A percentile compares a stretch with the other conserved stretches of the same genome.
Evolutionary conservation across 2,797 vertebrate species (phyloP).

Genomic region (Alauda arvensis): DNA sequence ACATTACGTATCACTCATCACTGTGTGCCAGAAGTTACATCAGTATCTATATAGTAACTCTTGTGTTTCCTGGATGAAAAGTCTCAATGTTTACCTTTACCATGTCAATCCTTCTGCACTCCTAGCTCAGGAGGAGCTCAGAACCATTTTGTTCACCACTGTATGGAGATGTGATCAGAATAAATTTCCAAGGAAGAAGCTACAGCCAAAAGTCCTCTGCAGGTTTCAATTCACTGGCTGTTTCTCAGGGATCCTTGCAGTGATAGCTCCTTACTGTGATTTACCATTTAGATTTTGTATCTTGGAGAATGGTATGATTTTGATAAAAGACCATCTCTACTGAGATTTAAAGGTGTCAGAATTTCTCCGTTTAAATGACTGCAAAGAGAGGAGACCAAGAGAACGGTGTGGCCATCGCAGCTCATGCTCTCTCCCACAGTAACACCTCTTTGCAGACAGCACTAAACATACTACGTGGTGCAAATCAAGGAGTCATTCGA

Average conservation of each 20-base stretch:
- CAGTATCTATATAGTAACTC: conserved; percentile 11
- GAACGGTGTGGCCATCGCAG: accelerated
- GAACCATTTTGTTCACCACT: conserved; percentile 13
- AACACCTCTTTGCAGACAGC: neutral
- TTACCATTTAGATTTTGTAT: neutral
- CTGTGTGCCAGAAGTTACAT: conserved; percentile 11
- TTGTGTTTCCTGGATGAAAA: conserved; percentile 34
- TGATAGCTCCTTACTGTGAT: neutral
- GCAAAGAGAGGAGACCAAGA: neutral
- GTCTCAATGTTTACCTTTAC: conserved; percentile 56
- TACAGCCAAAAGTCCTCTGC: neutral
- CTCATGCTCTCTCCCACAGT: neutral
- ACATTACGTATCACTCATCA: neutral
- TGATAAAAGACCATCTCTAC: neutral
- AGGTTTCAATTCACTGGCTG: neutral
- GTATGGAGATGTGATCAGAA: conserved; percentile 26
- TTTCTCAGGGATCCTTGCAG: neutral
- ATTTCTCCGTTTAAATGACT: neutral
- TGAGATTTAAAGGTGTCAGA: neutral
- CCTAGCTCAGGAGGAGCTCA: neutral
- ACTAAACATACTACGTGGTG: neutral
- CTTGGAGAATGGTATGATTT: neutral
- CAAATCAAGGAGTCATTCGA: neutral
- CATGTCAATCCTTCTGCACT: conserved; percentile 41
- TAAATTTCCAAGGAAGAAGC: conserved; percentile 32